These are phyloP conservation scores for Drosophila barbarae DNA, from an alignment of 2,888 invertebrate species.

Conservation along the genomic window DNA sequence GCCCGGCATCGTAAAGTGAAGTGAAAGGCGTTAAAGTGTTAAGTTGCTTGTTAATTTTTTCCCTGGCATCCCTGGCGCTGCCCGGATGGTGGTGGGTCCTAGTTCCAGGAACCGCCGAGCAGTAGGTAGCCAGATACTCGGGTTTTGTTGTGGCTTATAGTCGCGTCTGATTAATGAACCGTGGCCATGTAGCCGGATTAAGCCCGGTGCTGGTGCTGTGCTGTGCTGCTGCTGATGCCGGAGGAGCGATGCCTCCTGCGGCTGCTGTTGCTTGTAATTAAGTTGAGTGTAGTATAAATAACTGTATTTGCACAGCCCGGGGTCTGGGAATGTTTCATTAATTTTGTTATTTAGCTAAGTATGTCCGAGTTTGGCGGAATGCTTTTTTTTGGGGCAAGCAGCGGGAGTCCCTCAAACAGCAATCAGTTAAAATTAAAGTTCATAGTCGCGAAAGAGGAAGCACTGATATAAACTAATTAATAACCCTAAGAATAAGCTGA, in stretches of 20 bases:
- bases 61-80: constrained; percentile 27
- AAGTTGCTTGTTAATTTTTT: constrained; percentile 75
- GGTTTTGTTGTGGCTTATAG: constrained; percentile 70
- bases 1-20: constrained; percentile 69
- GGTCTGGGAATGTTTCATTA: constrained; percentile 67
- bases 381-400: constrained; percentile 21
- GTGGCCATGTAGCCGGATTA: constrained; percentile 70
- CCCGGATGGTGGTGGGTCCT: constrained; percentile 11
- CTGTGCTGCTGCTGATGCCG: constrained; percentile 15
- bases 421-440: constrained; percentile 22
- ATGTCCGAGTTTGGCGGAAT: constrained; percentile 58
- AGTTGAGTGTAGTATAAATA: constrained; percentile 74
- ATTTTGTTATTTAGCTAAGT: constrained; percentile 71
- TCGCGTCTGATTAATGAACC: constrained; percentile 73
- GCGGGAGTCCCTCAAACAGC: constrained; percentile 13
- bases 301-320: constrained; percentile 59
- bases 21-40: constrained; percentile 75
- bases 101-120: constrained; percentile 21
- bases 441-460: background rate
- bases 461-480: constrained; percentile 17
- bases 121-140: constrained; percentile 36
- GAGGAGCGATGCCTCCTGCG: constrained; percentile 46
- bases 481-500: constrained; percentile 1
- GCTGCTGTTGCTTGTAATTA: constrained; percentile 63
- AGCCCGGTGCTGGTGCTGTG: constrained; percentile 36